Evolutionary conservation across 2,113 vertebrate species (phyloP).

Genomic region (Psephotus haematonotus): DNA sequence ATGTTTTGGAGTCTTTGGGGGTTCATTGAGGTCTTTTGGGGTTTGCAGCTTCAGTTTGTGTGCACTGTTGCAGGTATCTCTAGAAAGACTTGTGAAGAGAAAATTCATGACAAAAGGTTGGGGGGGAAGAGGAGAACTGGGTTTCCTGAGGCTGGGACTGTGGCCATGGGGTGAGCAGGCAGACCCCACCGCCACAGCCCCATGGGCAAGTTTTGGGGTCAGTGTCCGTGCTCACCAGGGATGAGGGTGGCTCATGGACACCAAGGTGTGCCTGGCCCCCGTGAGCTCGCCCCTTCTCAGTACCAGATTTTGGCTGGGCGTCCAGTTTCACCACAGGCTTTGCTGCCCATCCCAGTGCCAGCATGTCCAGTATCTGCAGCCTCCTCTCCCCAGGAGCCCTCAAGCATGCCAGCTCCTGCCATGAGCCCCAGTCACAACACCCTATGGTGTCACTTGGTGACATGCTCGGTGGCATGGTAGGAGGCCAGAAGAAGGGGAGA

Average conservation of each 20-base stretch:
- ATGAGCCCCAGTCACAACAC: fast-evolving
- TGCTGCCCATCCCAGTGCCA: background rate
- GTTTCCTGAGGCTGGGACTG: background rate
- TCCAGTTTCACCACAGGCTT: background rate
- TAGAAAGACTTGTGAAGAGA: background rate
- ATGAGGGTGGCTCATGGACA: background rate
- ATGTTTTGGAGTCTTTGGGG: background rate
- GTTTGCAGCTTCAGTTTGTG: background rate
- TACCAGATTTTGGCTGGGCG: background rate
- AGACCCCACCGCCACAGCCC: background rate
- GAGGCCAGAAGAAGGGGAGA: background rate
- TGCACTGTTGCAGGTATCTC: background rate
- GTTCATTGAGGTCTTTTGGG: background rate
- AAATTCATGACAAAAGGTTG: background rate
- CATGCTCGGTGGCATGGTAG: background rate
- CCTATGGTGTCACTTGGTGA: background rate
- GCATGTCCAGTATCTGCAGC: fast-evolving
- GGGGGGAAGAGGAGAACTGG: background rate
- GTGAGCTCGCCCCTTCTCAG: fast-evolving
- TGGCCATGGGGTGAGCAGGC: background rate
- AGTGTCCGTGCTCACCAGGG: fast-evolving
- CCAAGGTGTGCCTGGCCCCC: background rate
- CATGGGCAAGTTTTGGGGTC: fast-evolving
- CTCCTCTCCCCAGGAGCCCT: background rate
- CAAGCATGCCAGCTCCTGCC: background rate